Conservation (phyloP, 2,888 invertebrate species). For the Epiblema foenella region DNA sequence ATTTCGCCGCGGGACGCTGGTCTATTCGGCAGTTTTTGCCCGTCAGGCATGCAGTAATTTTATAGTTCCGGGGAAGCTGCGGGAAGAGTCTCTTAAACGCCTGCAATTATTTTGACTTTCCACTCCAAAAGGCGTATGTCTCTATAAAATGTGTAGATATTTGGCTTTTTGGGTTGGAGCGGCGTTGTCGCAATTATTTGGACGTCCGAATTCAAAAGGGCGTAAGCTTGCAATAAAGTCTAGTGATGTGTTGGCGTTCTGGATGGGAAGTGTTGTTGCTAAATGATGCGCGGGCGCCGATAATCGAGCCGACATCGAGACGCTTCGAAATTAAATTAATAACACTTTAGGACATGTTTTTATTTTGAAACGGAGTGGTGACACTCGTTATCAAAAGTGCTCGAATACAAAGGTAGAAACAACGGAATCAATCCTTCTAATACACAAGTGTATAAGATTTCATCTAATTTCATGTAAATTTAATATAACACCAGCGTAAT, state of each 20-base stretch:
- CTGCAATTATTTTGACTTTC: conserved; percentile 56
- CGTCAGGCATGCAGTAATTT: conserved; percentile 68
- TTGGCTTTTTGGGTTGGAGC: neutral
- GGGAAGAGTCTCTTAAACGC: conserved; percentile 68
- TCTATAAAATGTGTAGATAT: neutral
- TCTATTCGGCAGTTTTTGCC: conserved; percentile 61
- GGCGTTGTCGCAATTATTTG: conserved; percentile 54
- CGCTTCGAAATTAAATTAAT: conserved; percentile 13
- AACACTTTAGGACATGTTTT: neutral
- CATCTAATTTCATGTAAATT: too few species aligned
- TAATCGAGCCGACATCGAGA: conserved; percentile 44
- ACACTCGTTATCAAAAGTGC: neutral
- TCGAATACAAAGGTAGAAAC: neutral
- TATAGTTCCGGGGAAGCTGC: conserved; percentile 77
- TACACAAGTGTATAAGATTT: too few species aligned
- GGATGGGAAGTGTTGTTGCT: neutral
- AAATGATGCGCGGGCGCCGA: conserved; percentile 61
- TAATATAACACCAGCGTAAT: too few species aligned
- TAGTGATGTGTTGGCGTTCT: neutral
- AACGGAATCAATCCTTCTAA: too few species aligned
- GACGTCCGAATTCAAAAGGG: neutral
- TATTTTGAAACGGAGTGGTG: neutral
- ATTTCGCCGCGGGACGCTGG: neutral
- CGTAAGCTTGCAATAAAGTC: neutral
- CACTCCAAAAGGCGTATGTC: neutral